Base-by-base conservation (phyloP, 2,888 invertebrate genomes). In the Eupithecia abbreviata region DNA sequence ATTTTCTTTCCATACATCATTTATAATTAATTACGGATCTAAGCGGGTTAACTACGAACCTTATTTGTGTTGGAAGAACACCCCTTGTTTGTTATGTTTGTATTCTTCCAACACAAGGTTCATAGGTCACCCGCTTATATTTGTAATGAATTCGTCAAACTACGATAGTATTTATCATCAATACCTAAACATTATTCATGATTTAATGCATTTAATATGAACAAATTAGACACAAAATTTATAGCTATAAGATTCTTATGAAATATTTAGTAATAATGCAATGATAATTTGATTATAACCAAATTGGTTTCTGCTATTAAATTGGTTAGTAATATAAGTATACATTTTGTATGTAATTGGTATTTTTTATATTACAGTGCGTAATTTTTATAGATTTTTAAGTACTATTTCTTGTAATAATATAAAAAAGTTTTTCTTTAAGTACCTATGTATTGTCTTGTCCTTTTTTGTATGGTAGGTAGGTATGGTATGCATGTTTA, bases 181-280 rank as follows among this genome's bases (percentile, higher is more conserved):
- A n/a, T n/a, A n/a, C n/a, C n/a, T n/a, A n/a, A n/a, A n/a, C n/a
- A n/a, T n/a, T n/a, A 51, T 51, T 51, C 0, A 15, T 51, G 18
- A 62, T 4, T 6, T 4, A 15, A 42, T 42, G 66, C 66, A 66
- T 66, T 66, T 62, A 62, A 62, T 66, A 66, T 15, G 7, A 66
- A 66, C 42, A 66, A 66, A 66, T 62, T 66, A 42, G 15, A 41
- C 66, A 66, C 66, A 66, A 66, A 42, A 66, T 42, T 2, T 15
- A 15, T 66, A 42, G 42, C 7, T 41, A 41, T 12, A 41, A 65
- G 62, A 30, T 66, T 65, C 3, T 10, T 9, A 58, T 3, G 9
- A 58, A 18, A 42, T 30, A 66, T 2, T 41, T 66, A 66, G 15
- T 42, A 41, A 41, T 15, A 62, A 30, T 65, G 66, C 41, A 42